Conservation (phyloP, 2,113 vertebrate genomes). For the Scytalopus superciliaris region DNA sequence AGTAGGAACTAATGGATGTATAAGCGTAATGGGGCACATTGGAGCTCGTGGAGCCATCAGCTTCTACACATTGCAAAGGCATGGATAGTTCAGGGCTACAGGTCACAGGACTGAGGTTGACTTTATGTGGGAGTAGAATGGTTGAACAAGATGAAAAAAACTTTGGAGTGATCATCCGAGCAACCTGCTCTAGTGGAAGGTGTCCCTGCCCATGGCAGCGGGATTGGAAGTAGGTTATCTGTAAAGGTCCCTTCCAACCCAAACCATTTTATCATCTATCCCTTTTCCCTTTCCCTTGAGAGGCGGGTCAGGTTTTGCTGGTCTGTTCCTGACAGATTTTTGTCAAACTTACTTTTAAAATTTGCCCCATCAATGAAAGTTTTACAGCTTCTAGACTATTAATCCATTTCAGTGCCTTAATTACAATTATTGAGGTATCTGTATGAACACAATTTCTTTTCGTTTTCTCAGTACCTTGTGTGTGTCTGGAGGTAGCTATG, state of each 20-base stretch:
- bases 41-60: neutral
- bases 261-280: neutral
- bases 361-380: neutral
- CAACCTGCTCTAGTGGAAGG: neutral
- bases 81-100: neutral
- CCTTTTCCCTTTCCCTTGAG: neutral
- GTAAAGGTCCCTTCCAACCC: neutral
- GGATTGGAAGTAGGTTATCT: neutral
- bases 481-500: neutral
- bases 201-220: neutral
- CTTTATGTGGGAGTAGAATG: neutral
- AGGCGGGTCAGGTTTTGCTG: neutral
- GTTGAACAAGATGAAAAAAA: neutral
- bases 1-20: neutral
- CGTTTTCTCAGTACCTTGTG: neutral
- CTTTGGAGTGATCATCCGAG: neutral
- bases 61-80: accelerated
- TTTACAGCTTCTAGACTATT: neutral
- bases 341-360: neutral
- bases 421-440: neutral
- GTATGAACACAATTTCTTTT: neutral
- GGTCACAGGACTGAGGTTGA: neutral
- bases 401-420: neutral
- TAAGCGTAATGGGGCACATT: neutral
- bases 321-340: neutral